A percentile compares a stretch with the other conserved stretches of the same genome.
phyloP scores from a whole-genome alignment of 1,140 invertebrate species.

The Cydia fagiglandana region DNA sequence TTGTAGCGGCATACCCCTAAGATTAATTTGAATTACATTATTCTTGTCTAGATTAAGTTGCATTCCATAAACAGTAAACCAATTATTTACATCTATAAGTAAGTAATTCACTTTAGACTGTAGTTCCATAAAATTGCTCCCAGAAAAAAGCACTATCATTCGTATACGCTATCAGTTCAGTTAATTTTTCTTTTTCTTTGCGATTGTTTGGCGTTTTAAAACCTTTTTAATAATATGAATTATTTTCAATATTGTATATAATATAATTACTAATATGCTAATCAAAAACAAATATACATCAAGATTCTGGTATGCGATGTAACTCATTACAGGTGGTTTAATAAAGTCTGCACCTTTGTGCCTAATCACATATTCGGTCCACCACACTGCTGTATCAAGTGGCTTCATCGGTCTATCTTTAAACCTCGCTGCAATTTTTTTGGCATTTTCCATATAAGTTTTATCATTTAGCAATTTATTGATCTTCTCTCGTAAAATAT shows the following conservation, averaged over 20 bases:
- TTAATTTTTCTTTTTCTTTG: conserved; percentile 16
- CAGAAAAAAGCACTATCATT: too few relatives aligned
- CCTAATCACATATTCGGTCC: conserved; percentile 80
- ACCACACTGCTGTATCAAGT: conserved; percentile 77
- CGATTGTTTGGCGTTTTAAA: neutral
- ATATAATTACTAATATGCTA: neutral
- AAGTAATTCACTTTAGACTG: too few relatives aligned
- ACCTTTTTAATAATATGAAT: neutral
- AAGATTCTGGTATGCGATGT: conserved; percentile 2
- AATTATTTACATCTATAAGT: too few relatives aligned
- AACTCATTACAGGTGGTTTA: conserved; percentile 57
- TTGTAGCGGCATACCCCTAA: too few relatives aligned
- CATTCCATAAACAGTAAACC: too few relatives aligned
- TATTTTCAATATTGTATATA: conserved; percentile 5
- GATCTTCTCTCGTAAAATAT: conserved; percentile 34
- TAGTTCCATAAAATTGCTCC: too few relatives aligned
- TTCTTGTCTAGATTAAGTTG: too few relatives aligned
- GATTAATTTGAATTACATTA: too few relatives aligned
- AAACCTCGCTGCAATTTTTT: conserved; percentile 62
- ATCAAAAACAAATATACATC: conserved; percentile 24
- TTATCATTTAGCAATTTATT: conserved; percentile 40
- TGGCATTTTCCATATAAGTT: conserved; percentile 46
- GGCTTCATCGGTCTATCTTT: conserved; percentile 72
- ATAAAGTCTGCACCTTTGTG: conserved; percentile 75
- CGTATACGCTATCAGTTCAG: too few relatives aligned